These are phyloP conservation scores for Ennomos erosarius DNA, from an alignment of 2,888 invertebrate species.

Conservation along the genomic window DNA sequence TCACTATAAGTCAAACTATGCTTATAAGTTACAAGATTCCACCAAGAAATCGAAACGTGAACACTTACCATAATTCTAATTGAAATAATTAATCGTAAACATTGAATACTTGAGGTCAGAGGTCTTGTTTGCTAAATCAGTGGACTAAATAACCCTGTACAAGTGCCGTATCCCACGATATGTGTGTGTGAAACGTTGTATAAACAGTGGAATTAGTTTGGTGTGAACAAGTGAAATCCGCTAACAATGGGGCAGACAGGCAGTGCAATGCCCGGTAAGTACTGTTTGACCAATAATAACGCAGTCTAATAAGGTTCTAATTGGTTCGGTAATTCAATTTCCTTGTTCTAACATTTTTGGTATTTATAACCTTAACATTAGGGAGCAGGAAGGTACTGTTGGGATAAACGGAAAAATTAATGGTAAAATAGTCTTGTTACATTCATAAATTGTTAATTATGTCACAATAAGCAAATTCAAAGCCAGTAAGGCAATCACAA, in stretches of 20 bases:
- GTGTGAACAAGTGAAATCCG: slow-evolving; percentile 34
- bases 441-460: too few relatives aligned
- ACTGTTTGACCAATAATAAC: slow-evolving; percentile 49
- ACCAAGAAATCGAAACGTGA: slow-evolving; percentile 21
- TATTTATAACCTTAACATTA: slow-evolving; percentile 4
- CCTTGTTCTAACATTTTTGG: slow-evolving; percentile 46
- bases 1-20: slow-evolving; percentile 3
- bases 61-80: slow-evolving; percentile 35
- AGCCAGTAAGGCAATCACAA: too few relatives aligned
- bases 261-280: slow-evolving; percentile 78
- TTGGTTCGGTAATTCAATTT: slow-evolving; percentile 44
- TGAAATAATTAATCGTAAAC: slow-evolving; percentile 52
- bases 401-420: too few relatives aligned
- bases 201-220: slow-evolving; percentile 33
- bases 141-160: slow-evolving; percentile 52
- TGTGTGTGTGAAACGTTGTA: slow-evolving; percentile 30
- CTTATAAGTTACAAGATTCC: slow-evolving; percentile 18
- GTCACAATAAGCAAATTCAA: too few relatives aligned
- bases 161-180: slow-evolving; percentile 45
- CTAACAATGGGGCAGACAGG: slow-evolving; percentile 74
- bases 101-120: slow-evolving; percentile 61
- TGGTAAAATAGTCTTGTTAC: too few relatives aligned
- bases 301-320: slow-evolving; percentile 59
- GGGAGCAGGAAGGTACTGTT: too few relatives aligned
- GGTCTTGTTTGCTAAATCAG: slow-evolving; percentile 60